Conservation (phyloP, 30 jellyfish, hydroid and myxozoan genomes). For the Chrysaora quinquecirrha region DNA sequence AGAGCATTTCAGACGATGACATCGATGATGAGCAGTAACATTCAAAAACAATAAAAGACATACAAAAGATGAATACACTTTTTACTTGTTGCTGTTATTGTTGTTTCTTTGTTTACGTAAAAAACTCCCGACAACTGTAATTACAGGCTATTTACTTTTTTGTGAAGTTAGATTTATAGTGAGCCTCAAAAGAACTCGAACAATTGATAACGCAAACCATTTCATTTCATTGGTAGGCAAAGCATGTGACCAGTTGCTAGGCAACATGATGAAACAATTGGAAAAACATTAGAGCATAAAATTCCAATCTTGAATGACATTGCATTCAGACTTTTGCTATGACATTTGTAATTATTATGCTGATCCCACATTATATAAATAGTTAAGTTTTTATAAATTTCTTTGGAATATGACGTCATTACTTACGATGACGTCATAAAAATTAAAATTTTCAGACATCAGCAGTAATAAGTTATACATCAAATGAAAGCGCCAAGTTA, state of each 20-base stretch:
- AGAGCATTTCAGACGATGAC: constrained; percentile 1
- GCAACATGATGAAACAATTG: neutral
- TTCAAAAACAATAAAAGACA: neutral
- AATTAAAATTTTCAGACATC: neutral
- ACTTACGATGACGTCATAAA: neutral
- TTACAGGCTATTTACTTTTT: neutral
- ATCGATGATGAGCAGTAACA: neutral
- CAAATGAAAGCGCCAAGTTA: no score
- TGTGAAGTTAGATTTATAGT: neutral
- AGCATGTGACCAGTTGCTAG: constrained; percentile 1
- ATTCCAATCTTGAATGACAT: no score
- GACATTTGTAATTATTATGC: no score
- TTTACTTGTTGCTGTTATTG: neutral
- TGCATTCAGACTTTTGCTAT: no score
- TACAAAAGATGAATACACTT: no score
- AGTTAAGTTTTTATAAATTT: no score
- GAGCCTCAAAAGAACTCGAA: neutral
- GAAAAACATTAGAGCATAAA: neutral
- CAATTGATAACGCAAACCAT: neutral
- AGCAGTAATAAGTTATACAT: no score
- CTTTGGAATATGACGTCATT: neutral
- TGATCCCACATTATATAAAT: no score
- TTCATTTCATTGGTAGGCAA: constrained; percentile 1
- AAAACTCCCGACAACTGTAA: neutral
- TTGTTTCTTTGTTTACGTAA: neutral